phyloP scores from a whole-genome alignment of 2,888 invertebrate genomes.

The Aethes cnicana region DNA sequence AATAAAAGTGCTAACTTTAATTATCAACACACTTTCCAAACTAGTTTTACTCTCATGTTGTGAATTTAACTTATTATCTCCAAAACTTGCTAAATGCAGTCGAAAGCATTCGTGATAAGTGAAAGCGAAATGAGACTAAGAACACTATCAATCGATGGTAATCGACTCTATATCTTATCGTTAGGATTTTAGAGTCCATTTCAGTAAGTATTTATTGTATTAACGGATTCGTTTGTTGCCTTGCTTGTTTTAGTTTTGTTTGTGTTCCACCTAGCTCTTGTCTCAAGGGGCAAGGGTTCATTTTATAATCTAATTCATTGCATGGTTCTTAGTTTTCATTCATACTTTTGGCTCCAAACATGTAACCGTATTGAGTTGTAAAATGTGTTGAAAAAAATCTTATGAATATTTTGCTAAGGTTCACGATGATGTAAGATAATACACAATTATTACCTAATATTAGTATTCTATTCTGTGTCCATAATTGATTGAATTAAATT shows the following conservation, averaged over 20 bases:
- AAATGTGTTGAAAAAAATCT: not conserved
- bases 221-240: not conserved
- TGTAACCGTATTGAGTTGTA: not conserved
- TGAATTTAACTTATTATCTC: constrained; percentile 20
- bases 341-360: constrained; percentile 3
- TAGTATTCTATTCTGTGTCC: no score
- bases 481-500: no score
- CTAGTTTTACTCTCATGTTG: constrained; percentile 15
- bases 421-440: no score
- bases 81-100: constrained; percentile 34
- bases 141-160: constrained; percentile 20
- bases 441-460: no score
- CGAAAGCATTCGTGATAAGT: constrained; percentile 51
- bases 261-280: not conserved
- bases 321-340: not conserved
- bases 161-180: constrained; percentile 37
- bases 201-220: constrained; percentile 30
- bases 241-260: constrained; percentile 5
- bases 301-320: not conserved
- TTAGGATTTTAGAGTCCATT: constrained; percentile 34
- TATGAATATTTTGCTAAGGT: no score
- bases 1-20: not conserved
- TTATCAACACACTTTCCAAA: constrained; percentile 20
- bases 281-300: not conserved
- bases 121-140: constrained; percentile 54